Conservation (phyloP, 1,140 invertebrate species). For the Solenopsis invicta region DNA sequence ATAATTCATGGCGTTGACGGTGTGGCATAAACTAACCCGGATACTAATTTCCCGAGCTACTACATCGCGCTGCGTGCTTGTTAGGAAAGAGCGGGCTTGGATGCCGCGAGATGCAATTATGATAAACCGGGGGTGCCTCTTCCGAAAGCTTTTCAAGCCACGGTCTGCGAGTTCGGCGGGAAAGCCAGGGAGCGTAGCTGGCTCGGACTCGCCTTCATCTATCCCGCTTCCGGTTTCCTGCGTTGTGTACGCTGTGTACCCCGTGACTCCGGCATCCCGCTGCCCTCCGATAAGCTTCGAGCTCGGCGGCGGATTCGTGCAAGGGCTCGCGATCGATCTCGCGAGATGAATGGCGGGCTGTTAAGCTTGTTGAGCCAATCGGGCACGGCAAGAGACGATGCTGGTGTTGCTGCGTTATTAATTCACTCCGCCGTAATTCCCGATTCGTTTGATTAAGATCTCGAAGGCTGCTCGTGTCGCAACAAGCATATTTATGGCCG, state of each 20-base stretch:
- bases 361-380: slow-evolving; percentile 61
- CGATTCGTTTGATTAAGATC: slow-evolving; percentile 61
- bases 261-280: not conserved
- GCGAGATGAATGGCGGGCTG: slow-evolving; percentile 53
- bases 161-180: slow-evolving; percentile 16
- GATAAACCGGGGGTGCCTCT: slow-evolving; percentile 81
- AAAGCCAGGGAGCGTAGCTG: slow-evolving; percentile 44
- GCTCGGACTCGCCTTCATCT: slow-evolving; percentile 70
- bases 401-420: slow-evolving; percentile 51
- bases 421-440: slow-evolving; percentile 55
- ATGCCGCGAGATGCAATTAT: slow-evolving; percentile 83
- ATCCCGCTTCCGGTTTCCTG: slow-evolving; percentile 71
- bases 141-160: slow-evolving; percentile 74
- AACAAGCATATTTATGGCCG: slow-evolving; percentile 43
- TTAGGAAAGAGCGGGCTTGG: slow-evolving; percentile 63
- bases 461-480: slow-evolving; percentile 27
- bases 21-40: slow-evolving; percentile 37
- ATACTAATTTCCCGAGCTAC: slow-evolving; percentile 66
- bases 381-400: slow-evolving; percentile 23
- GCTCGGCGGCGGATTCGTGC: slow-evolving; percentile 22
- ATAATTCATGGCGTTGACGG: slow-evolving; percentile 15
- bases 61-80: slow-evolving; percentile 19
- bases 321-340: slow-evolving; percentile 54
- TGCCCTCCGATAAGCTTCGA: slow-evolving; percentile 62
- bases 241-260: slow-evolving; percentile 26